Percentiles rank a stretch among this genome's conserved stretches.
These are phyloP conservation scores for Acanthopagrus latus DNA, from an alignment of 2,797 vertebrate species.

Conservation along the genomic window DNA sequence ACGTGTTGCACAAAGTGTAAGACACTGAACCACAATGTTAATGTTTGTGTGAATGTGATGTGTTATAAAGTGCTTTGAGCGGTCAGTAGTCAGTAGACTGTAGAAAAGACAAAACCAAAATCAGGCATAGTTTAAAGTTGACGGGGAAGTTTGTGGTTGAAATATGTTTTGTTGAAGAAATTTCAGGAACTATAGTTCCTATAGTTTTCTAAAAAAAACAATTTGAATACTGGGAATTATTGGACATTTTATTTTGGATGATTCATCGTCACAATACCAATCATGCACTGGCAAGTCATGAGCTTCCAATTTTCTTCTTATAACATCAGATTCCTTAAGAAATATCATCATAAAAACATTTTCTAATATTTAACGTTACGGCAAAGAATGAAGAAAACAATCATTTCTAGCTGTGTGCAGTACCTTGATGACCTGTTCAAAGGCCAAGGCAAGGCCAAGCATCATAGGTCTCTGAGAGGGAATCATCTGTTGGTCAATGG, in stretches of 20 bases:
- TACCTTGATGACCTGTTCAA: constrained; percentile 99
- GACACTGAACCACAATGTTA: too few species aligned
- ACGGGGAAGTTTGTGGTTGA: neutral
- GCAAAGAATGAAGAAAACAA: neutral
- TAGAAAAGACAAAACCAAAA: neutral
- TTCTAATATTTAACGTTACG: neutral
- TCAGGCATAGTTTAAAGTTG: neutral
- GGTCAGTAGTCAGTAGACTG: too few species aligned
- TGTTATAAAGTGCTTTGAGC: too few species aligned
- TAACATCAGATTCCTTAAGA: neutral
- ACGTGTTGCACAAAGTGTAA: neutral
- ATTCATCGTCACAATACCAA: neutral
- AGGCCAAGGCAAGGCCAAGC: constrained; percentile 93
- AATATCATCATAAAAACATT: neutral
- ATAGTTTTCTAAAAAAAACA: neutral
- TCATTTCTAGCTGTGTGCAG: neutral
- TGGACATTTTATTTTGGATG: too few species aligned
- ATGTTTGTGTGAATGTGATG: too few species aligned
- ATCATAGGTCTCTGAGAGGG: constrained; percentile 97
- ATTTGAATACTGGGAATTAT: too few species aligned
- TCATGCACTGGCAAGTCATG: neutral
- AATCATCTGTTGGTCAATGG: constrained; percentile 99
- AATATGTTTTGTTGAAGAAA: neutral
- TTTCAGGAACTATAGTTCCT: neutral
- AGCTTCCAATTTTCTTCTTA: neutral